These are phyloP conservation scores for Micromesistius poutassou DNA, from an alignment of 2,797 vertebrate genomes.

Conservation along the genomic window DNA sequence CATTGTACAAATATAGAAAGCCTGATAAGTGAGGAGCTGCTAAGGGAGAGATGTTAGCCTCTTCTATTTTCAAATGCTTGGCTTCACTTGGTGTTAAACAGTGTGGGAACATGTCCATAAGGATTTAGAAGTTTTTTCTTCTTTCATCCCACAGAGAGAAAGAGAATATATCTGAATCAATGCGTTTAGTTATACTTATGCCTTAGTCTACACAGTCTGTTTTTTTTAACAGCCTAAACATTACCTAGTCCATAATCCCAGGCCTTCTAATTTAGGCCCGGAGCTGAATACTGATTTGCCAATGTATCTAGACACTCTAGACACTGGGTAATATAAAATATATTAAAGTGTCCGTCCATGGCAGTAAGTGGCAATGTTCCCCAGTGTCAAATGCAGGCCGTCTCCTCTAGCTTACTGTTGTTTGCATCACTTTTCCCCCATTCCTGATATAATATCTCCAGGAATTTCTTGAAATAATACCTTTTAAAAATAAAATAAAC, in stretches of 20 bases:
- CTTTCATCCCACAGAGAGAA: conserved; percentile 31
- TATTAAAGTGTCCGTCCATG: background rate
- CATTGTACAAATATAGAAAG: conserved; percentile 21
- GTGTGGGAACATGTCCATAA: conserved; percentile 32
- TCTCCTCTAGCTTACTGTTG: background rate
- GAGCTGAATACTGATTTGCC: conserved; percentile 23
- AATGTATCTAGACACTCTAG: background rate
- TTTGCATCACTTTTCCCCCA: background rate
- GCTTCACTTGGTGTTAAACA: conserved; percentile 17
- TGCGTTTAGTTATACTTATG: background rate
- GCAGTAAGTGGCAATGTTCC: background rate
- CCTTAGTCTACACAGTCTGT: background rate
- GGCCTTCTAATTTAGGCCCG: conserved; percentile 19
- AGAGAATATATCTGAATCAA: background rate
- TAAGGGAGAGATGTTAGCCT: background rate
- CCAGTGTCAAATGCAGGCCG: background rate
- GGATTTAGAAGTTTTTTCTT: conserved; percentile 29
- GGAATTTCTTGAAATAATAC: background rate
- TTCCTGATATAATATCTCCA: background rate
- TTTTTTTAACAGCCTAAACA: conserved; percentile 36
- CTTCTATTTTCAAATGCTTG: background rate
- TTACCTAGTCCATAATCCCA: conserved; percentile 38
- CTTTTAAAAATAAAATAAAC: background rate
- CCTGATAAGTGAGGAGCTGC: background rate
- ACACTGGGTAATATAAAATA: background rate